These are phyloP conservation scores for Galbula dea DNA, from an alignment of 2,113 vertebrate genomes.

Conservation along the genomic window DNA sequence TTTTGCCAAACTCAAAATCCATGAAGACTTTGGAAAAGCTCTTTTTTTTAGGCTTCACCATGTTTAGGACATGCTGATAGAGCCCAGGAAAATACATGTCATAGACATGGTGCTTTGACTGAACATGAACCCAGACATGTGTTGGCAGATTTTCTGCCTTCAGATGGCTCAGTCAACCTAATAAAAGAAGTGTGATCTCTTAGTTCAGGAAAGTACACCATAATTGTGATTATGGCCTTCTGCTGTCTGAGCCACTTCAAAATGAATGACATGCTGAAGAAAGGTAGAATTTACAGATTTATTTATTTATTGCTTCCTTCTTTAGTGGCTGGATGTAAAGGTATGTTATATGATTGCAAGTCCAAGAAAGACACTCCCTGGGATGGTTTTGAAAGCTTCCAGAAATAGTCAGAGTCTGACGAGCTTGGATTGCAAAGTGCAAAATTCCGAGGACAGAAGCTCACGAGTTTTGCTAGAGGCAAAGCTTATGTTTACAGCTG, in stretches of 20 bases:
- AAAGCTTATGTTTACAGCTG: neutral
- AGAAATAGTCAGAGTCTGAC: neutral
- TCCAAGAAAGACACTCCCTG: neutral
- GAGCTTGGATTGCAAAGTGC: constrained; percentile 13
- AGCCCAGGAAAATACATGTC: neutral
- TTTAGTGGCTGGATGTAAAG: neutral
- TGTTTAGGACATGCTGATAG: neutral
- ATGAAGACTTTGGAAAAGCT: neutral
- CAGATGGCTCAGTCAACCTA: neutral
- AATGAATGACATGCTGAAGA: neutral
- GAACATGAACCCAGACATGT: neutral
- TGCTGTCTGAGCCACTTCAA: neutral
- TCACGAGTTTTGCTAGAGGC: neutral
- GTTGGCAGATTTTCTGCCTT: neutral
- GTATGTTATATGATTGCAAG: neutral
- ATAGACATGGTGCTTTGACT: neutral
- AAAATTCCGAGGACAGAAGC: constrained; percentile 24
- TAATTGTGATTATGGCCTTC: neutral
- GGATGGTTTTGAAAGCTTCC: constrained; percentile 12
- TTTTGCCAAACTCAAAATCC: neutral
- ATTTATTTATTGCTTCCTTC: neutral
- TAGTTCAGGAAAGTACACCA: neutral
- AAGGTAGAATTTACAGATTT: neutral
- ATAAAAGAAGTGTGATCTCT: neutral
- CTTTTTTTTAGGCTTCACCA: neutral